A percentile compares a stretch with the other conserved stretches of the same genome.
Evolutionary conservation across 2,797 vertebrate species (phyloP).

Genomic region (Etheostoma nigrum): DNA sequence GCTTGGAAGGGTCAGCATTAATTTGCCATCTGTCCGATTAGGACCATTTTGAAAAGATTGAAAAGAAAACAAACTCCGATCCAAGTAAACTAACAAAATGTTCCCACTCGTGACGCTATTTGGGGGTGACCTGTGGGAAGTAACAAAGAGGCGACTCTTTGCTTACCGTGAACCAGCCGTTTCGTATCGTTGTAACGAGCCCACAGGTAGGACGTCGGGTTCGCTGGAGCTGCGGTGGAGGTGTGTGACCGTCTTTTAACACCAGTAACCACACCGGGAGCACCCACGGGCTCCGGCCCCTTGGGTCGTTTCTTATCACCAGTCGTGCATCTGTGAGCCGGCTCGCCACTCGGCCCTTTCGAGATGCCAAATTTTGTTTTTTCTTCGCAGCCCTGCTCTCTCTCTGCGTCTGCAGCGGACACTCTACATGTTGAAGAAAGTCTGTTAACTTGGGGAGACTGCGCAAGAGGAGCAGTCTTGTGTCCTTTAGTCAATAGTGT

Average conservation of each 20-base stretch:
- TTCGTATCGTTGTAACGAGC: conserved; percentile 81
- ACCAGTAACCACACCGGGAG: conserved; percentile 36
- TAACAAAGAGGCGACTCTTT: neutral
- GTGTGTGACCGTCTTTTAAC: conserved; percentile 69
- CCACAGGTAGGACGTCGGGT: conserved; percentile 79
- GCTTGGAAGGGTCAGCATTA: too few relatives aligned
- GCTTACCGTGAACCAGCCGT: conserved; percentile 84
- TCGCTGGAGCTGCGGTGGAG: conserved; percentile 62
- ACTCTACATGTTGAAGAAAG: conserved; percentile 57
- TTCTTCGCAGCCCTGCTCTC: conserved; percentile 23
- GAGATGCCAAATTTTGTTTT: conserved; percentile 47
- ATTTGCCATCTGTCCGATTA: too few relatives aligned
- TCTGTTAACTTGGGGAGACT: conserved; percentile 43
- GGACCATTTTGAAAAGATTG: too few relatives aligned
- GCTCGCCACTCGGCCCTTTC: conserved; percentile 15
- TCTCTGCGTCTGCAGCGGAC: neutral
- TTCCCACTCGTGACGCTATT: too few relatives aligned
- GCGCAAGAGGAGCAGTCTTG: conserved; percentile 30
- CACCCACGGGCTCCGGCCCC: conserved; percentile 51
- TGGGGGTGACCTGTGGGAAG: too few relatives aligned
- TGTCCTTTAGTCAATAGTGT: conserved; percentile 67
- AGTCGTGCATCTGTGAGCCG: conserved; percentile 50
- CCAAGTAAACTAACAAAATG: too few relatives aligned
- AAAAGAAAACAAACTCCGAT: too few relatives aligned
- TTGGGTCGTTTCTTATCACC: conserved; percentile 64